Evolutionary conservation across 2,797 vertebrate genomes (phyloP), one percentile per base, ranked within the genome.

Genomic region (Mustela erminea): DNA sequence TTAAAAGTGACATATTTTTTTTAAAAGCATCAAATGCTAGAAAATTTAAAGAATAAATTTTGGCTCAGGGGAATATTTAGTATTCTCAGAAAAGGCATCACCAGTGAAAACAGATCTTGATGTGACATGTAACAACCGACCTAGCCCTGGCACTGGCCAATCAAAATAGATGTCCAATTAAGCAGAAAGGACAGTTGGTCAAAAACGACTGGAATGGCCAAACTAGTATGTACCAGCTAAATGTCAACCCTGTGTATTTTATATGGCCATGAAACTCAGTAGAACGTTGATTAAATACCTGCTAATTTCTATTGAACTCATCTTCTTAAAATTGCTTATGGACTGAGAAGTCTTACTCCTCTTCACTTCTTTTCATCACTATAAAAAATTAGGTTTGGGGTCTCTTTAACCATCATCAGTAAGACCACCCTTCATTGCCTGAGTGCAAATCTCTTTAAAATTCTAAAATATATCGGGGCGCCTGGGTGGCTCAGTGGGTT

Each of bases 241-340:
- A 62, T 13, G 68, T 38, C 27, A 78, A 62, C 56, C 21, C 43
- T 62, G 54, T 14, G 14, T 68, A 74, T 70, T 92, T 95, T 29
- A 85, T 38, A n/a, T 60, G 17, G 18, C 74, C 25, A 43, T 46
- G 62, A 86, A 41, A 70, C 4, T 95, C 29, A 41, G 20, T 7
- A 8, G 66, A 62, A 86, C 27, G 52, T 32, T 92, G n/a, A 81
- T 72, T 64, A 90, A 97, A 95, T 60, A 70, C 35, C 72, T 64
- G 17, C 38, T 87, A 74, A 81, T 94, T 90, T 84, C 81, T 85
- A 54, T 43, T 89, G 72, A 93, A 90, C 38, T 92, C 52, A 86
- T 25, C 62, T 58, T 41, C 10, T 92, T 93, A 56, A 38, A 85
- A 70, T 52, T 86, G 32, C 11, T 92, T 81, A 77, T 46, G 35